Base-by-base conservation (phyloP, 2,888 invertebrate species). In the Autographa gamma region DNA sequence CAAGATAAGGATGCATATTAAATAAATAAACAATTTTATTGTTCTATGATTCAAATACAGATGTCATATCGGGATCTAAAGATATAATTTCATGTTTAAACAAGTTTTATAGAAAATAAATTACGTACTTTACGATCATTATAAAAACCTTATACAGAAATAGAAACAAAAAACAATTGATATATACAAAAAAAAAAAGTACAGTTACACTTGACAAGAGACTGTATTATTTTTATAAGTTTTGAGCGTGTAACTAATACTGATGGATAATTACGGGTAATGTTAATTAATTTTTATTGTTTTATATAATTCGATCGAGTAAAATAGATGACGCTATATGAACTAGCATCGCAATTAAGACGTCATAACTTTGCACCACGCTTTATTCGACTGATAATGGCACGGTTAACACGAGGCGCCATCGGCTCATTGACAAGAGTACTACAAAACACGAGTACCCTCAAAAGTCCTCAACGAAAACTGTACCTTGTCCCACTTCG, bases 11-110 rank as follows among this genome's bases (percentile, higher is more conserved):
- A 19, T 63, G 63, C 8, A 52, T 56, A 74, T 63, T 34, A 41
- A 77, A 34, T 52, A 73, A 73, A 62, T 77, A 60, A 72, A 67
- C 7, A 54, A 0, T 63, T 61, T 63, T 52, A 67, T 60, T 52
- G 41, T 52, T 38, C 19, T 41, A 4, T 48, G 8, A 19, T 11
- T n/a, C 58, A 63, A 67, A 13, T 0, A 58, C 56, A 52, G 48
- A 61, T 18, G 19, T 19, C 13, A 13, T 25, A 13, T 56, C 25
- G 25, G 25, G n/a, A 13, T 18, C 13, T 25, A 56, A 56, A 54
- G 11, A 56, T 13, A 13, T 19, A 13, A n/a, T 25, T 25, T 25
- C 25, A 56, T 56, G 9, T 54, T 54, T 18, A 25, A 11, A 56
- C 54, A 11, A 56, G 13, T 48, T 13, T 13, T 56, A 25, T 14